Evolutionary conservation across 2,113 vertebrate genomes (phyloP).

Genomic region (Saccopteryx bilineata): DNA sequence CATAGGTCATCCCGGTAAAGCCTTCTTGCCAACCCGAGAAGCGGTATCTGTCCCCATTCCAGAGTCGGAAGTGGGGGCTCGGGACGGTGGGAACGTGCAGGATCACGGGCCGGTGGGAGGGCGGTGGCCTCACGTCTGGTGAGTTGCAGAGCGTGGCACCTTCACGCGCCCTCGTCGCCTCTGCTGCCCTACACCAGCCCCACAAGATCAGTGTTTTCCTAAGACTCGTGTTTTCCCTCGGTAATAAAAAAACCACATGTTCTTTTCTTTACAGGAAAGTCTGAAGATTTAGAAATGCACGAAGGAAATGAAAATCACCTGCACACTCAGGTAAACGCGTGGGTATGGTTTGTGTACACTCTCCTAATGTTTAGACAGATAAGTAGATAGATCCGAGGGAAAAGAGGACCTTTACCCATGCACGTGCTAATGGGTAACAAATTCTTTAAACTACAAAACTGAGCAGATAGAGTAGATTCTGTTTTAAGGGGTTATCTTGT

Average conservation of each 20-base stretch:
- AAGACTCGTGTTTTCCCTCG: conserved; percentile 44
- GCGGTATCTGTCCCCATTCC: accelerated
- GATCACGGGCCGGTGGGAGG: accelerated
- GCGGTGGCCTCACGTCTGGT: accelerated
- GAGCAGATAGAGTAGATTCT: neutral
- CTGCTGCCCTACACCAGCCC: neutral
- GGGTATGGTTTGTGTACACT: neutral
- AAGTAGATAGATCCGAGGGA: neutral
- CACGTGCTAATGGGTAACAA: neutral
- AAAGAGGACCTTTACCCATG: neutral
- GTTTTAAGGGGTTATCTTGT: neutral
- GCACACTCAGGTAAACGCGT: conserved; percentile 6
- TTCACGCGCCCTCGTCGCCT: accelerated
- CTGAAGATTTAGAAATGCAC: conserved; percentile 5
- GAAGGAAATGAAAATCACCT: conserved; percentile 71
- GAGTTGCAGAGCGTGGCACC: no score
- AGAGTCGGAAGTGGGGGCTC: neutral
- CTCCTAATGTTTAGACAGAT: neutral
- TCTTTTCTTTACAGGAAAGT: conserved; percentile 46
- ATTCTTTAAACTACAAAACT: no score
- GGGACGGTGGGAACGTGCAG: accelerated
- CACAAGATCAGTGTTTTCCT: neutral
- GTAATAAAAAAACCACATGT: conserved; percentile 62
- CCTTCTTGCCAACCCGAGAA: neutral
- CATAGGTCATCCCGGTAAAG: accelerated